Conservation (phyloP, 2,797 vertebrate genomes). For the Neosilurus mollespiculum region DNA sequence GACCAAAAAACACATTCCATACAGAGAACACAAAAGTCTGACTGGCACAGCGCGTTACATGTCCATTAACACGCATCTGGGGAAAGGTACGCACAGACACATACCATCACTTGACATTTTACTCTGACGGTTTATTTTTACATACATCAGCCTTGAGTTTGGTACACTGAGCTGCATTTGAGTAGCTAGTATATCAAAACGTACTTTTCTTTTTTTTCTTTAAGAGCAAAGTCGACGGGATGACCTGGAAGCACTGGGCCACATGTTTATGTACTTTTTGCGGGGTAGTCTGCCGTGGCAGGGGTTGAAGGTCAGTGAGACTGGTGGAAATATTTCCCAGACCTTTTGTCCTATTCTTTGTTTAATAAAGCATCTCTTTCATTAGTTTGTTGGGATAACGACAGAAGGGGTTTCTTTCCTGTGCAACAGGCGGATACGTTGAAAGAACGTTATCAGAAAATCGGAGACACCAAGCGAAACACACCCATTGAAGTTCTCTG, state of each 20-base stretch:
- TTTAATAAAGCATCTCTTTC: neutral
- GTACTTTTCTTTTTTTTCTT: conserved; percentile 39
- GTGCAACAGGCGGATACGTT: conserved; percentile 88
- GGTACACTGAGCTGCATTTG: neutral
- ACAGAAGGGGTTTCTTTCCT: neutral
- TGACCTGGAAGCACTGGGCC: conserved; percentile 95
- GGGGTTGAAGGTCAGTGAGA: conserved; percentile 86
- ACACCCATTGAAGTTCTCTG: conserved; percentile 97
- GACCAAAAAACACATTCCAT: conserved; percentile 99
- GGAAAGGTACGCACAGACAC: conserved; percentile 81
- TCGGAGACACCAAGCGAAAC: conserved; percentile 98
- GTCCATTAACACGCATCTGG: conserved; percentile 97
- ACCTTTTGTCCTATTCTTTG: neutral
- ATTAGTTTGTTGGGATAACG: neutral
- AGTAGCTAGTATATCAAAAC: neutral
- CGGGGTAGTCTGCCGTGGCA: conserved; percentile 98
- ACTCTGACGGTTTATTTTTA: neutral
- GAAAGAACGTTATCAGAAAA: conserved; percentile 98
- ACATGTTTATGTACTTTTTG: conserved; percentile 99
- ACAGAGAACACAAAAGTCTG: conserved; percentile 95
- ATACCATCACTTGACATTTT: neutral
- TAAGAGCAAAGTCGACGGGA: conserved; percentile 95
- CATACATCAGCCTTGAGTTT: neutral
- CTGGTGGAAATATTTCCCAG: neutral
- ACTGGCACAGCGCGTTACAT: conserved; percentile 97